Evolutionary conservation across 2,797 vertebrate genomes (phyloP).

Genomic region (Craterocephalus amniculus): DNA sequence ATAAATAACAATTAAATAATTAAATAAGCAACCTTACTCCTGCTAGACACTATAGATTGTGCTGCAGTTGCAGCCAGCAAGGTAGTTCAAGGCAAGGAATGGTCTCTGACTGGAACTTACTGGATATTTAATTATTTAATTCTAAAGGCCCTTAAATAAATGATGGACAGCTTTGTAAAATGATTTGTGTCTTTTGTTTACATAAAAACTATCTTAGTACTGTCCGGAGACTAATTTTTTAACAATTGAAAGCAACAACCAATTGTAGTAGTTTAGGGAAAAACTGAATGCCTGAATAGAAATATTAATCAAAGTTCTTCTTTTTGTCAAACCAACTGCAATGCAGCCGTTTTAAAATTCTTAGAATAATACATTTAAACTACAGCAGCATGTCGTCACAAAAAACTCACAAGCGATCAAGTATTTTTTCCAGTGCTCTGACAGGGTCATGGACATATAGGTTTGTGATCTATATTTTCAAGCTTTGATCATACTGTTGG

Average conservation of each 20-base stretch:
- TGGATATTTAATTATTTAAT: no score
- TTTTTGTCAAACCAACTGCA: background rate
- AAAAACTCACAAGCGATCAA: constrained; percentile 35
- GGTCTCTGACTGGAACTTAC: constrained; percentile 26
- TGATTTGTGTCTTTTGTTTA: background rate
- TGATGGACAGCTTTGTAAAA: background rate
- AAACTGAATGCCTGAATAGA: no score
- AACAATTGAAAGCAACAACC: background rate
- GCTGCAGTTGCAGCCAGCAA: constrained; percentile 71
- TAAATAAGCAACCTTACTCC: constrained; percentile 75
- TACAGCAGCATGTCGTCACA: constrained; percentile 1
- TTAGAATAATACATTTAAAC: constrained; percentile 15
- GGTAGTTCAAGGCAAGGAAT: constrained; percentile 60
- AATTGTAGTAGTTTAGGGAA: no score
- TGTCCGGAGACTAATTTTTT: background rate
- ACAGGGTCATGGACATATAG: constrained; percentile 64
- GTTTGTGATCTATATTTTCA: constrained; percentile 49
- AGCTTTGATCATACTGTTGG: constrained; percentile 70
- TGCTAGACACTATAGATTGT: constrained; percentile 73
- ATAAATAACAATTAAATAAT: constrained; percentile 75
- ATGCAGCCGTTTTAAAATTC: constrained; percentile 16
- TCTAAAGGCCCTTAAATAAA: no score
- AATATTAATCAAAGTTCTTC: no score
- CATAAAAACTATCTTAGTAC: no score
- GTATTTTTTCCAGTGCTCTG: constrained; percentile 64